Base-by-base conservation (phyloP, 2,797 vertebrate species). In the Falco columbarius region DNA sequence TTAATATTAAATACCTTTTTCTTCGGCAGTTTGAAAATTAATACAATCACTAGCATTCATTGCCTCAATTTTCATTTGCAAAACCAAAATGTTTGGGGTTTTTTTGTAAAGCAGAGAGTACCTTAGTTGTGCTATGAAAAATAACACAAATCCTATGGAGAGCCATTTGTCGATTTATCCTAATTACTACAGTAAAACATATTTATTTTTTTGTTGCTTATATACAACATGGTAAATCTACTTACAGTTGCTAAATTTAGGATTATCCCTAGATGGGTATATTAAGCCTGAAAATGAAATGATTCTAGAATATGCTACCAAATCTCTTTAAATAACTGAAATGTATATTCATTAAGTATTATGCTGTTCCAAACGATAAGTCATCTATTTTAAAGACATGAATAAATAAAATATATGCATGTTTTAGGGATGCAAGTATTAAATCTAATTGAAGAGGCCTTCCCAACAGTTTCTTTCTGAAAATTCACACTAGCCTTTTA, bases 241-340 rank as follows among this genome's bases (percentile, higher is more conserved):
- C 66, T 84, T 66, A 89, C 7, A 89, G 30, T 21, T 76, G 81
- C 27, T 86, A 81, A 90, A 86, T 75, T 92, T 89, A 94, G 54
- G 30, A 68, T 90, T 87, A 87, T 72, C 40, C 58, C n/a, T 80
- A 71, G 59, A 73, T 82, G 40, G 24, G 29, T 32, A 72, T 26
- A 87, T 63, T 83, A 93, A 86, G 59, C 36, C 46, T 76, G 38
- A 82, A 91, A 91, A 76, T 32, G 11, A 90, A 94, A 82, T 34
- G 0, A 75, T 59, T 89, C 30, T 68, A 75, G 58, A 89, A 86
- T 63, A 65, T 14, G n/a, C 34, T 61, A 89, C 32, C 36, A 89
- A 86, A 85, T 82, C 8, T 49, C 29, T 85, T 70, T 56, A 94
- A 96, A 56, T 32, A 91, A 94, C 29, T 55, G 24, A 93, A 86